Conservation (phyloP, 2,113 vertebrate species). For the Nesogale talazaci region DNA sequence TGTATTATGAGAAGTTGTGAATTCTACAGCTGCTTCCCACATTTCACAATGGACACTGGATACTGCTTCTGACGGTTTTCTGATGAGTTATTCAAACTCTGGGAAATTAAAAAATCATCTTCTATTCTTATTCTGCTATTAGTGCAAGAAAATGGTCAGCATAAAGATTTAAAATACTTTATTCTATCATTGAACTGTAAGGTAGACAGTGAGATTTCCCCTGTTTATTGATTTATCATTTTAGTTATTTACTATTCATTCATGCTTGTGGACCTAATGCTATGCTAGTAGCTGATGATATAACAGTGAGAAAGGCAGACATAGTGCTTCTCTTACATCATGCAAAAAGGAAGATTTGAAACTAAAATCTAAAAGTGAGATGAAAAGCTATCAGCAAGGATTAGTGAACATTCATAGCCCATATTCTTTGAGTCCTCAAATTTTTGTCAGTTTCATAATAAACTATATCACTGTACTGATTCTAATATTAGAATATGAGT, state of each 20-base stretch:
- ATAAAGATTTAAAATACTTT: not conserved
- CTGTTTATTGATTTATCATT: constrained; percentile 23
- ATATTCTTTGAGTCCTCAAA: not conserved
- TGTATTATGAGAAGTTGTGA: constrained; percentile 1
- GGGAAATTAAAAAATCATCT: constrained; percentile 50
- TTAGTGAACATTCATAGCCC: not conserved
- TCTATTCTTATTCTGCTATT: not conserved
- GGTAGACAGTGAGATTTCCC: not conserved
- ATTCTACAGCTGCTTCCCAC: constrained; percentile 40
- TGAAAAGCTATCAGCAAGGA: not conserved
- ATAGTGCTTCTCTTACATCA: too few species aligned
- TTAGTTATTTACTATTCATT: not conserved
- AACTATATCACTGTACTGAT: not conserved
- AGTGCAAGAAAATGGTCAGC: not conserved
- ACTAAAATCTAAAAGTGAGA: too few species aligned
- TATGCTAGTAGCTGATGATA: not conserved
- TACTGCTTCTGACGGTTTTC: constrained; percentile 53
- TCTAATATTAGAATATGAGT: not conserved
- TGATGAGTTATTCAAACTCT: constrained; percentile 58
- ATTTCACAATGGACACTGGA: constrained; percentile 17
- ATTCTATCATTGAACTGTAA: not conserved
- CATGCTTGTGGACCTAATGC: not conserved
- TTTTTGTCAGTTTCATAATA: not conserved
- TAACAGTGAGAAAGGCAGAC: not conserved
- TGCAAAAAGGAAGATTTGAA: not conserved